A percentile compares a stretch with the other conserved stretches of the same genome.
phyloP scores from a whole-genome alignment of 1,140 invertebrate species.

The Drosophila bifasciata region DNA sequence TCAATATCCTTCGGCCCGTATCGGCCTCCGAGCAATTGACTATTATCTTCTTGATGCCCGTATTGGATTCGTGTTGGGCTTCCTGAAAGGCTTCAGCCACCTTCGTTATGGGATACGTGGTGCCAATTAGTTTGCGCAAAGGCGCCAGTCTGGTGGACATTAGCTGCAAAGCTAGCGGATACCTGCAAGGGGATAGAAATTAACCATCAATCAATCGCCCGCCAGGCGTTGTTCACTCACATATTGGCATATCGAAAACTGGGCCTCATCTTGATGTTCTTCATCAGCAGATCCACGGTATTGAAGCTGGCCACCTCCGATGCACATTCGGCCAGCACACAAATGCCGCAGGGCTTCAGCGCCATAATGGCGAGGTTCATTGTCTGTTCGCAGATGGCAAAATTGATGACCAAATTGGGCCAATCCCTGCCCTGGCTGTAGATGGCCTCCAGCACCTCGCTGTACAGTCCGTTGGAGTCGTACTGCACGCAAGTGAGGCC shows the following conservation, averaged over 20 bases:
- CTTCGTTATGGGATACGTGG: constrained; percentile 32
- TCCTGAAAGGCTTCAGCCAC: constrained; percentile 54
- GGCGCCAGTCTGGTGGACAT: constrained; percentile 58
- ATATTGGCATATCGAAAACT: constrained; percentile 76
- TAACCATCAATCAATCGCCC: not conserved
- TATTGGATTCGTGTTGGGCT: constrained; percentile 64
- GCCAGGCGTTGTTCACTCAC: constrained; percentile 12
- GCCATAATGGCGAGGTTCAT: constrained; percentile 78
- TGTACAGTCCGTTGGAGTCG: constrained; percentile 37
- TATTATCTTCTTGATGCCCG: constrained; percentile 61
- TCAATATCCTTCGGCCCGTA: not conserved
- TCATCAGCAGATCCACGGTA: constrained; percentile 73
- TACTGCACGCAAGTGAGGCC: constrained; percentile 50
- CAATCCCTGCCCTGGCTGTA: constrained; percentile 54
- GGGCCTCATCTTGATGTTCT: constrained; percentile 69
- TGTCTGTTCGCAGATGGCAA: constrained; percentile 59
- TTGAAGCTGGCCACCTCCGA: constrained; percentile 70
- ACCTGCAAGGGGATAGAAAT: constrained; percentile 38
- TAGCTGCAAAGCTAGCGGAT: constrained; percentile 64
- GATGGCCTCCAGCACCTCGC: constrained; percentile 57
- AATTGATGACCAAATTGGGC: constrained; percentile 71
- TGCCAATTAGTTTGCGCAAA: constrained; percentile 62
- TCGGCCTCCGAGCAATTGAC: constrained; percentile 55
- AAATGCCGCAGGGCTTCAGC: constrained; percentile 59
- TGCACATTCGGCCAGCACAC: constrained; percentile 71